A percentile compares a stretch with the other conserved stretches of the same genome.
Conservation (phyloP, 2,113 vertebrate genomes). For the Phasianus colchicus region DNA sequence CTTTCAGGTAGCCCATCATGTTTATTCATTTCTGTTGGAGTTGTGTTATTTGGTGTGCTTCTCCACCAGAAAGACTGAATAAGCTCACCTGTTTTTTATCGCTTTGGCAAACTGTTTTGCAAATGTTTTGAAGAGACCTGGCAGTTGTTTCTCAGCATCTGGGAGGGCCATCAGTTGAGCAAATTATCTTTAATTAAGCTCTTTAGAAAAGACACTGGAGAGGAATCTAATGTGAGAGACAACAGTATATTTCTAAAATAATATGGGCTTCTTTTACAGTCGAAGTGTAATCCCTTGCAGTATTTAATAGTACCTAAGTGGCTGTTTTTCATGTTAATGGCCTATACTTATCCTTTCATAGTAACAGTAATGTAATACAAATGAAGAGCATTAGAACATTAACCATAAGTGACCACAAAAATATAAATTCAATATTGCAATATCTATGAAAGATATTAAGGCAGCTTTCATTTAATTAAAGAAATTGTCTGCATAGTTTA, state of each 20-base stretch:
- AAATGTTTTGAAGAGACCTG: neutral
- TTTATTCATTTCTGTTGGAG: neutral
- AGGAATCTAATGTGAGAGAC: neutral
- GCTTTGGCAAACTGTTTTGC: neutral
- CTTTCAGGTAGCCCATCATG: neutral
- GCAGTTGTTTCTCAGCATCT: neutral
- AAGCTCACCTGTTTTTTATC: neutral
- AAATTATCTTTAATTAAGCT: neutral
- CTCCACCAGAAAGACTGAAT: neutral
- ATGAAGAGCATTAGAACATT: neutral
- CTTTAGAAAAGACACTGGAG: neutral
- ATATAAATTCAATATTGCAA: neutral
- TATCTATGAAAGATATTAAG: neutral
- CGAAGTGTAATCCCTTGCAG: neutral
- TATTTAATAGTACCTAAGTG: neutral
- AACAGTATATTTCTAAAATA: neutral
- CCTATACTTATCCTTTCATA: neutral
- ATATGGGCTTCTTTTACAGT: neutral
- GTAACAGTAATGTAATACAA: neutral
- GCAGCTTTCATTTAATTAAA: constrained; percentile 10
- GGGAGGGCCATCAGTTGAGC: neutral
- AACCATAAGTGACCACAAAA: neutral
- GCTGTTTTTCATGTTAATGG: neutral
- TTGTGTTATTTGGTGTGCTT: neutral
- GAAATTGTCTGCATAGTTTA: neutral